Base-by-base conservation (phyloP, 2,113 vertebrate species). In the Amphiprion ocellaris region DNA sequence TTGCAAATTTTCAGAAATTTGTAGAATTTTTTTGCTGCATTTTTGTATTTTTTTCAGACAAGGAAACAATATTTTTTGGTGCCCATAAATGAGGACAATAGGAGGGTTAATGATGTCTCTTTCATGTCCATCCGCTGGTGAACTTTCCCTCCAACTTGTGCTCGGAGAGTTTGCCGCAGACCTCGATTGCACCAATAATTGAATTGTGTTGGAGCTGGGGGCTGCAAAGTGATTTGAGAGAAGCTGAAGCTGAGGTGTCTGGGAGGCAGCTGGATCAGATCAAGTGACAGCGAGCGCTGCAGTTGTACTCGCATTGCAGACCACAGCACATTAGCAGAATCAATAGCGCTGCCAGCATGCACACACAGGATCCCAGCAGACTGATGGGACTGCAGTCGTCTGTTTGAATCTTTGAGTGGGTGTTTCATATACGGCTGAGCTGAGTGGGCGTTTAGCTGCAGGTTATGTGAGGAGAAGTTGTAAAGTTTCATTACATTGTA, bases 281-380 rank as follows among this genome's bases (percentile, higher is more conserved):
- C 89, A 69, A 85, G 86, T 93, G 89, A 84, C 89, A 82, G 86
- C 50, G 49, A 90, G 79, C 69, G 26, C 87, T 90, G 92, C 90
- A 91, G 90, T 86, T 68, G 86, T 81, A 87, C 86, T 86, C 73
- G 11, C 68, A 83, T 85, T 92, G 91, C 91, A 91, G 73, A 91
- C 87, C 81, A 65, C 90, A 92, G 90, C 90, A 87, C 89, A 91
- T 93, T 91, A 90, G 72, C 68, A 56, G 72, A 79, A 92, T 93
- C 91, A 74, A 93, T 92, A 88, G 12, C 21, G 19, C 72, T 77
- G 37, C 75, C 79, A 54, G 26, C 54, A 55, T 17, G 41, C 69
- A 39, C 24, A 63, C 12, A 49, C 19, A 56, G 8, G 21, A 62
- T 49, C 58, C 21, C 69, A 81, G 61, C 74, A 81, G 82, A 86